Percentiles rank a stretch among this genome's conserved stretches.
Conservation (phyloP, 35 echinoderm and acorn worm species). For the Chiridota heheva region DNA sequence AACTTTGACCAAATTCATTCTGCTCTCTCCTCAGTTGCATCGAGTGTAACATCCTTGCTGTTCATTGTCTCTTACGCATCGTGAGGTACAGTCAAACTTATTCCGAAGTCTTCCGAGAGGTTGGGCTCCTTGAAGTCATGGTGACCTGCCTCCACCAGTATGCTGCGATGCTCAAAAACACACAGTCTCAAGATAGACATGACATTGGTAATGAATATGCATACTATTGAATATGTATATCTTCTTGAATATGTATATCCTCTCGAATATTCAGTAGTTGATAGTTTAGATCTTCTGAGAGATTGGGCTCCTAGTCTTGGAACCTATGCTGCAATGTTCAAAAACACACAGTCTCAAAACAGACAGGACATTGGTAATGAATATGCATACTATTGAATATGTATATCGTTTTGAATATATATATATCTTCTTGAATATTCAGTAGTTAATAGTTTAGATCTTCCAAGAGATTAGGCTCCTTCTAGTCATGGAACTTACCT, state of each 20-base stretch:
- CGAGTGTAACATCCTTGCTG: constrained; percentile 62
- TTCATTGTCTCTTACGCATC: constrained; percentile 70
- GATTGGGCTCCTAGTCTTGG: constrained; percentile 81
- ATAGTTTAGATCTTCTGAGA: constrained; percentile 89
- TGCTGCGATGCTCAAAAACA: constrained; percentile 84
- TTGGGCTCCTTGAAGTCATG: constrained; percentile 85
- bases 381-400: neutral
- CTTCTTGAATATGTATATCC: neutral
- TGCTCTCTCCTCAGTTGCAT: constrained; percentile 43
- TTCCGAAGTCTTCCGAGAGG: constrained; percentile 89
- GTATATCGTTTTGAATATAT: neutral
- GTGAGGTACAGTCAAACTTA: constrained; percentile 72
- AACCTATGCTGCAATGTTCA: constrained; percentile 82
- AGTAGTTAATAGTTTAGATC: constrained; percentile 56
- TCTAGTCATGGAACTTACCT: constrained; percentile 86
- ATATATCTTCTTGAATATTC: neutral
- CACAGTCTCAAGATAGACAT: constrained; percentile 54
- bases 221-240: neutral
- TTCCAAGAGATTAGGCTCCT: constrained; percentile 81
- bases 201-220: neutral
- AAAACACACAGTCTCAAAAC: constrained; percentile 73
- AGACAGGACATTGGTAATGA: constrained; percentile 13
- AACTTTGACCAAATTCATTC: no score
- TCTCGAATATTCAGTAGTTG: neutral
- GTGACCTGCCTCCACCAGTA: constrained; percentile 90